Evolutionary conservation across 1,140 invertebrate species (phyloP).

Genomic region (Tigriopus japonicus): DNA sequence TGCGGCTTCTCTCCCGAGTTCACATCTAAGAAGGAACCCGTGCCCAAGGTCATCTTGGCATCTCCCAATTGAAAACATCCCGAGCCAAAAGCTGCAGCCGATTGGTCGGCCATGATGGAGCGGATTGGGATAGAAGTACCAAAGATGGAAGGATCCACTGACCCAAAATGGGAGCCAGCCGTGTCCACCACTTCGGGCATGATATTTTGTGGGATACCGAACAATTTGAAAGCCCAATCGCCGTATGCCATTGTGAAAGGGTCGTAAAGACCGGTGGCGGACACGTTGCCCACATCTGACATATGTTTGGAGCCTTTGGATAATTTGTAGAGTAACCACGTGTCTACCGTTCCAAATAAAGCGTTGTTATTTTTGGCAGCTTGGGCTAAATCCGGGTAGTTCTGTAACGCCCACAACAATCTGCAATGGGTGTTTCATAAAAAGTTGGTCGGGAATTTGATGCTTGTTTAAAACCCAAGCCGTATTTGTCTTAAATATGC

Average conservation of each 20-base stretch:
- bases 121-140: slow-evolving; percentile 53
- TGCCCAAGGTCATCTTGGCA: slow-evolving; percentile 81
- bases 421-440: no score
- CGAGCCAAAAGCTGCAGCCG: slow-evolving; percentile 77
- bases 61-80: slow-evolving; percentile 61
- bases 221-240: slow-evolving; percentile 26
- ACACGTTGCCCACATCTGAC: no score
- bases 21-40: slow-evolving; percentile 76
- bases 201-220: slow-evolving; percentile 42
- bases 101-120: slow-evolving; percentile 47
- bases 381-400: no score
- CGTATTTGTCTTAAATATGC: no score
- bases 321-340: no score
- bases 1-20: slow-evolving; percentile 59
- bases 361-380: no score
- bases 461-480: no score
- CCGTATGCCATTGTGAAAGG: slow-evolving; percentile 17
- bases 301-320: no score
- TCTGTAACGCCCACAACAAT: no score
- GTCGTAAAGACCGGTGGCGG: no score
- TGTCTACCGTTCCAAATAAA: no score
- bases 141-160: slow-evolving; percentile 40
- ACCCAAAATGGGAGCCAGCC: slow-evolving; percentile 49
- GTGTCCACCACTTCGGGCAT: slow-evolving; percentile 61
- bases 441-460: no score